These are phyloP conservation scores for Pristionchus maxplancki DNA, from an alignment of 2,888 invertebrate genomes.

Conservation along the genomic window DNA sequence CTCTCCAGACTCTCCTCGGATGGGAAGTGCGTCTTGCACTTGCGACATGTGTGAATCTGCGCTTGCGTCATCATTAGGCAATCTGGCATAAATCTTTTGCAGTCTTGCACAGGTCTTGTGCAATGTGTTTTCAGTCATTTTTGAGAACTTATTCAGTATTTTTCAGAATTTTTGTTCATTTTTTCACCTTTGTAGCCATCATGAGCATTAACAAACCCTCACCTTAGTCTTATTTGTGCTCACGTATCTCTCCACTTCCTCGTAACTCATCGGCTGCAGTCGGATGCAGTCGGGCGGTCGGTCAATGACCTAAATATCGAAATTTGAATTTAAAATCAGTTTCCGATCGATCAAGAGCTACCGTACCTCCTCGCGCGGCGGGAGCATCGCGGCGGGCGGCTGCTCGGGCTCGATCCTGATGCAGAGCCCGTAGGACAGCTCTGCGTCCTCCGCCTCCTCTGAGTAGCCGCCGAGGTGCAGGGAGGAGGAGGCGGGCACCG, in stretches of 20 bases:
- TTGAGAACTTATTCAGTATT: no score
- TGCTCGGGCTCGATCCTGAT: conserved; percentile 43
- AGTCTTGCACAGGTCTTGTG: not conserved
- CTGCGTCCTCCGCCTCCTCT: conserved; percentile 40
- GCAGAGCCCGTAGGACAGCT: conserved; percentile 38
- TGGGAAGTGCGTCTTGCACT: conserved; percentile 74
- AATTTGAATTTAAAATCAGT: not conserved
- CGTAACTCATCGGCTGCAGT: conserved; percentile 58
- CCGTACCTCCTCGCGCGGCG: not conserved
- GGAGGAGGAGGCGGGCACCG: not conserved
- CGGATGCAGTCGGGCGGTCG: conserved; percentile 61
- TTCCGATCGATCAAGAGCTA: not conserved
- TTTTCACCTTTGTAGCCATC: no score
- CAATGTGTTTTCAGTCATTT: not conserved
- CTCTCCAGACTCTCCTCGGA: conserved; percentile 71
- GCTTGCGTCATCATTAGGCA: not conserved
- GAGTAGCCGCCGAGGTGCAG: conserved; percentile 20
- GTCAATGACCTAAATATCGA: not conserved
- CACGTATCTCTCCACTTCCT: conserved; percentile 64
- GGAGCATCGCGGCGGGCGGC: not conserved
- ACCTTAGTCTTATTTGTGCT: conserved; percentile 66
- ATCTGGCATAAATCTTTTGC: not conserved
- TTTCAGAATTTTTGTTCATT: no score
- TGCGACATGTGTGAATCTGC: conserved; percentile 73
- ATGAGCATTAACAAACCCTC: not conserved